A percentile compares a stretch with the other conserved stretches of the same genome.
Evolutionary conservation across 1,140 invertebrate species (phyloP).

Genomic region (Pseudomyrmex concolor): DNA sequence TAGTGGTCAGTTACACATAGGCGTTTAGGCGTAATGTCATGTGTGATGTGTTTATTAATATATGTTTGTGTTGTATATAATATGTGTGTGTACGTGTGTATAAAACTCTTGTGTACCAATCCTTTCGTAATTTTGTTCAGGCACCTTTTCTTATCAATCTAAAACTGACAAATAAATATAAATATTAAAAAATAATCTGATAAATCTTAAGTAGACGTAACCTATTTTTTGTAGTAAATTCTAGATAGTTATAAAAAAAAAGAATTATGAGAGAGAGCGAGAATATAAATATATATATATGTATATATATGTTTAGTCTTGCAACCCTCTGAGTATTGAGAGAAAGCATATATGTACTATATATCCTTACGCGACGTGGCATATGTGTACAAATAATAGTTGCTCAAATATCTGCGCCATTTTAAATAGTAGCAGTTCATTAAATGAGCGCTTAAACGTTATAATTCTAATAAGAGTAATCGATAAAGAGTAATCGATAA

Average conservation of each 20-base stretch:
- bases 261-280: slow-evolving; percentile 21
- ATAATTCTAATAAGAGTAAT: slow-evolving; percentile 69
- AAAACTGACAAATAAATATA: slow-evolving; percentile 78
- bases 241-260: slow-evolving; percentile 59
- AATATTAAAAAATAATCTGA: slow-evolving; percentile 72
- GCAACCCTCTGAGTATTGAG: slow-evolving; percentile 79
- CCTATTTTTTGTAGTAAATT: slow-evolving; percentile 55
- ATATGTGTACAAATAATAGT: slow-evolving; percentile 50
- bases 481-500: slow-evolving; percentile 64
- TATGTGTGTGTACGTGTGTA: not conserved
- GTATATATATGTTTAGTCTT: slow-evolving; percentile 66
- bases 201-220: slow-evolving; percentile 46
- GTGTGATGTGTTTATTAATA: slow-evolving; percentile 18
- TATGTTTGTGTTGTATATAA: slow-evolving; percentile 19
- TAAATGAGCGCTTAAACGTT: slow-evolving; percentile 71
- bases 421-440: slow-evolving; percentile 55
- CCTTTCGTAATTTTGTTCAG: slow-evolving; percentile 73
- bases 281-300: too few relatives aligned
- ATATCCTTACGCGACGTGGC: slow-evolving; percentile 59
- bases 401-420: slow-evolving; percentile 61
- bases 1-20: slow-evolving; percentile 68
- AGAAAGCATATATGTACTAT: slow-evolving; percentile 75
- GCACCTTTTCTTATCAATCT: slow-evolving; percentile 76
- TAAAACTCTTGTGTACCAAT: slow-evolving; percentile 64
- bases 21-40: slow-evolving; percentile 35